Conservation (phyloP, 2,797 vertebrate species). For the Streptopelia turtur region DNA sequence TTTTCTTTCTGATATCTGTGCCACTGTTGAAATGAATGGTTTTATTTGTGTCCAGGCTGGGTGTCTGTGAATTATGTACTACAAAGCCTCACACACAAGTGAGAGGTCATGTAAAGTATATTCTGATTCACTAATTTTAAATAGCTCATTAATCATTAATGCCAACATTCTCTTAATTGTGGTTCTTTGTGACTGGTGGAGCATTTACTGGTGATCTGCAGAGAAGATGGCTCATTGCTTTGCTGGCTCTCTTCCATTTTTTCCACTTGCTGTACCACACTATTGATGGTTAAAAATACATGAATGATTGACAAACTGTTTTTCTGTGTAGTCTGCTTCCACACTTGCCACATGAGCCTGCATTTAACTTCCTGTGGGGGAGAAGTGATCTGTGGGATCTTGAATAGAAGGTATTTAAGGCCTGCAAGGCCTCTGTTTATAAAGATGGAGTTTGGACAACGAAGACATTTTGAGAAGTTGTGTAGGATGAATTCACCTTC, state of each 20-base stretch:
- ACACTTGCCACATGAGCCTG: not conserved
- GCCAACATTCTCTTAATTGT: not conserved
- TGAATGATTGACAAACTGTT: constrained; percentile 1
- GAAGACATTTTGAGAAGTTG: not conserved
- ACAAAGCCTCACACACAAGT: not conserved
- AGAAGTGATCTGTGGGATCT: not conserved
- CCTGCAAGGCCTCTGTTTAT: not conserved
- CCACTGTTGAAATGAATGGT: not conserved
- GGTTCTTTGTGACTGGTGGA: not conserved
- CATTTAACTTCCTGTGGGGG: not conserved
- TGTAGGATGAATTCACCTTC: not conserved
- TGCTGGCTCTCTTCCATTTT: not conserved
- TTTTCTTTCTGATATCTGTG: not conserved
- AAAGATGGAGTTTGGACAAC: not conserved
- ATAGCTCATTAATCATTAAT: constrained; percentile 9
- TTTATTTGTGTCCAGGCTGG: not conserved
- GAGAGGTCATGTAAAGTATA: not conserved
- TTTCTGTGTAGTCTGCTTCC: not conserved
- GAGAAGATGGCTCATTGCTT: not conserved
- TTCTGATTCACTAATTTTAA: not conserved
- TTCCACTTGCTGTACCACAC: not conserved
- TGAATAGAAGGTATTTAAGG: not conserved
- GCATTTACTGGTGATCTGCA: not conserved
- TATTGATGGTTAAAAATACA: not conserved
- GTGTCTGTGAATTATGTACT: not conserved